phyloP scores from a whole-genome alignment of 2,113 vertebrate genomes.

The Gasterosteus aculeatus region DNA sequence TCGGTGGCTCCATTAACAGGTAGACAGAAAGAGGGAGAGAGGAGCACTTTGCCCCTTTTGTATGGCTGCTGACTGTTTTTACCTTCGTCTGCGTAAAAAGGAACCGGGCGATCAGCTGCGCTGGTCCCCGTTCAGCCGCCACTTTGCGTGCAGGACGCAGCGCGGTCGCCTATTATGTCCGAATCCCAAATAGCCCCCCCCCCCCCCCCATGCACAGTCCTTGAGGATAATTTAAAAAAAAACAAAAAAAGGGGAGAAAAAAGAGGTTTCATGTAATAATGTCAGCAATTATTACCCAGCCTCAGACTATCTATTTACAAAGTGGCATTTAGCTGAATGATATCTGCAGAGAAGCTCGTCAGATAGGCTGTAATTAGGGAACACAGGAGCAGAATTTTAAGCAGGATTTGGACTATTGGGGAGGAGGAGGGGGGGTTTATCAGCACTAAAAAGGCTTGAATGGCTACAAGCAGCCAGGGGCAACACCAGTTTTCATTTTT shows the following conservation, averaged over 20 bases:
- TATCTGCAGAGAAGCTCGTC: constrained; percentile 33
- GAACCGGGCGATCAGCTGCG: neutral
- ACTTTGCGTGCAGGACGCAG: constrained; percentile 10
- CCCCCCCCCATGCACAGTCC: neutral
- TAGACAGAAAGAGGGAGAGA: neutral
- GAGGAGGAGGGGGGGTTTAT: constrained; percentile 4
- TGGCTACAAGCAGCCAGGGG: constrained; percentile 39
- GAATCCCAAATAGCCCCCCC: neutral
- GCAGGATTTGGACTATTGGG: constrained; percentile 31
- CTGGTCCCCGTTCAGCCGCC: neutral
- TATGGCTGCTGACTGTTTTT: neutral
- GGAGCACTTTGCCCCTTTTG: constrained; percentile 25
- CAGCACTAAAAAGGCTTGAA: constrained; percentile 21
- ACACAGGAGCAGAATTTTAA: constrained; percentile 23
- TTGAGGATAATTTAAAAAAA: neutral
- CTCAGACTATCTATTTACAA: constrained; percentile 29
- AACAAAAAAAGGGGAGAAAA: neutral
- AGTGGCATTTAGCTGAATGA: constrained; percentile 50
- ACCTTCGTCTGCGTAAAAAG: neutral
- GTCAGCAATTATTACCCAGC: constrained; percentile 19
- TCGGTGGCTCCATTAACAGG: constrained; percentile 9
- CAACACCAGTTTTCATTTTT: constrained; percentile 31
- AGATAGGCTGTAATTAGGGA: constrained; percentile 29
- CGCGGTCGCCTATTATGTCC: neutral
- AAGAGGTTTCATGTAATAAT: constrained; percentile 24